Evolutionary conservation across 2,888 invertebrate genomes (phyloP).

Genomic region (Drosophila paranaensis): DNA sequence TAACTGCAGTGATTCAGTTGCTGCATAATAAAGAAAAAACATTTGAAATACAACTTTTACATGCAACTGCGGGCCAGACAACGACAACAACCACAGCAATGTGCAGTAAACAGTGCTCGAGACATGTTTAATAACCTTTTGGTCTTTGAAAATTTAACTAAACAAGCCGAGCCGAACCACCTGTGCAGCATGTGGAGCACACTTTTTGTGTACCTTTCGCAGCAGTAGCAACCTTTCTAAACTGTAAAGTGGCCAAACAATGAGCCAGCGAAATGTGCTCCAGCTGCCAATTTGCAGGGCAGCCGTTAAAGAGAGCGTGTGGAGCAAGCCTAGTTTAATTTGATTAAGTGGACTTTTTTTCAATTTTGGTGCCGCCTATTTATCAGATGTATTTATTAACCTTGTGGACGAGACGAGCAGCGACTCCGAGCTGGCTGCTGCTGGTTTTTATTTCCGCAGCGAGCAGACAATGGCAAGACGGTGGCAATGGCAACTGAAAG

Average conservation of each 20-base stretch:
- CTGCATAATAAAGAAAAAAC: slow-evolving; percentile 35
- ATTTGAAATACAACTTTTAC: slow-evolving; percentile 34
- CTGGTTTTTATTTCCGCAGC: slow-evolving; percentile 52
- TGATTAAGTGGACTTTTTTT: slow-evolving; percentile 58
- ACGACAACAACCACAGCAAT: slow-evolving; percentile 7
- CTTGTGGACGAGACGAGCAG: slow-evolving; percentile 32
- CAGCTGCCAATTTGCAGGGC: slow-evolving; percentile 36
- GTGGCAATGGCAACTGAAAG: slow-evolving; percentile 58
- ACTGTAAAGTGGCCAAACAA: slow-evolving; percentile 33
- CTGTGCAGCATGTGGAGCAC: slow-evolving; percentile 46
- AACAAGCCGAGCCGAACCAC: slow-evolving; percentile 38
- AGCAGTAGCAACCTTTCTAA: slow-evolving; percentile 43
- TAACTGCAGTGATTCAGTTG: slow-evolving; percentile 62
- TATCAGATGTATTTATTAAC: slow-evolving; percentile 63
- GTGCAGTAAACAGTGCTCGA: slow-evolving; percentile 14
- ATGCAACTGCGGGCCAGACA: slow-evolving; percentile 23
- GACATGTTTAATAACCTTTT: slow-evolving; percentile 65
- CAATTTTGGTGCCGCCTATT: slow-evolving; percentile 26
- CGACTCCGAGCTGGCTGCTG: slow-evolving; percentile 6
- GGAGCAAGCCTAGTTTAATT: slow-evolving; percentile 45
- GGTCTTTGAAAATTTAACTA: slow-evolving; percentile 52
- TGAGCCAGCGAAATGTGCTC: slow-evolving; percentile 32
- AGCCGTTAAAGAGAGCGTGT: slow-evolving; percentile 8
- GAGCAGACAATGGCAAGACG: slow-evolving; percentile 57
- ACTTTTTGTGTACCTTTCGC: slow-evolving; percentile 29